Evolutionary conservation across 2,113 vertebrate species (phyloP), one percentile per base, ranked within the genome.

Genomic region (Antechinus flavipes): DNA sequence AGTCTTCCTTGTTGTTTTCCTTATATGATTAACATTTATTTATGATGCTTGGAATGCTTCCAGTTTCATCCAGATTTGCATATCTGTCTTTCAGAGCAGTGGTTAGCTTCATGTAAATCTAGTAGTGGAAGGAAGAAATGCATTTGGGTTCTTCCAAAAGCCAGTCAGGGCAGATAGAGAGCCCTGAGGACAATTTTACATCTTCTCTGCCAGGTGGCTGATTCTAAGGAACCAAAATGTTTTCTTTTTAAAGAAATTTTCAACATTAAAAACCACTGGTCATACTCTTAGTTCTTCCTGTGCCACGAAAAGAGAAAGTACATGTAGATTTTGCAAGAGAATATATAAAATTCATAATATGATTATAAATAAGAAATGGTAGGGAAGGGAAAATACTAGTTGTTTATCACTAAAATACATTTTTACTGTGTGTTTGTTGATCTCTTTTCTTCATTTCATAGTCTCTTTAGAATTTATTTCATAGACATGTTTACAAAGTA

Each of bases 1-100:
- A 98, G 94, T 97, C 97, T 95, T 98, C 97, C 97, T 98, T 98
- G 98, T 99, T 99, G 98, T 98, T 99, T 98, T 99, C 98, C 98
- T 98, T 98, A 98, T 98, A 98, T 98, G 98, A 98, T 99, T 98
- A 98, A 93, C 97, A 98, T 97, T 94, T 98, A 98, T 98, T 98
- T 98, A 97, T 98, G 98, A 97, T 97, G 97, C 98, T 98, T 98
- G 98, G 97, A 98, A 98, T 95, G 95, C 98, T 98, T 97, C 96
- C 96, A 98, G 96, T 98, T 98, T 98, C 94, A 93, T 97, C 95
- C 93, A 94, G 96, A 98, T 98, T 98, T 98, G 96, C 97, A 97
- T 96, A 94, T 95, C 93, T 97, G 95, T 98, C 97, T 98, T 98
- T 97, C 54, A 96, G 95, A 97, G 97, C 97, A 97, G 97, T 98